Evolutionary conservation across 1,140 invertebrate genomes (phyloP), one percentile per base, ranked within the genome.

Genomic region (Harpegnathos saltator): DNA sequence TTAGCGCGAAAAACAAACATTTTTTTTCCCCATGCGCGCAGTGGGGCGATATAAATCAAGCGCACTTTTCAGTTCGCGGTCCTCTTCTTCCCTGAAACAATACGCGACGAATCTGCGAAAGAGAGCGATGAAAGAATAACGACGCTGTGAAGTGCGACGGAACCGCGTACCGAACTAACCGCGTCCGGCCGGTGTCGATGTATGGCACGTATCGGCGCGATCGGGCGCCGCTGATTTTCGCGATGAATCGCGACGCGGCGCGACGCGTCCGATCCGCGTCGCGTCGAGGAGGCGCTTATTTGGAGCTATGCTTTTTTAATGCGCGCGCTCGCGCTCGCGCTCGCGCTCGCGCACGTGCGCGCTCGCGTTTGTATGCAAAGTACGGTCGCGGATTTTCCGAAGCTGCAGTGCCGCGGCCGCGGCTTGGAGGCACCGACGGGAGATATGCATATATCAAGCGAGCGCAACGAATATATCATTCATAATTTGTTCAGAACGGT

Each of bases 401-500:
- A 86, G 81, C 75, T 80, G 75, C 88, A 82, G 77, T 73, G 77
- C 65, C 56, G 38, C 87, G 68, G 73, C 83, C 72, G 80, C 84
- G 87, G 87, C 87, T 84, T 85, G 80, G 86, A 84, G 87, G 80
- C 81, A 89, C 83, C 87, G 80, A 88, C 86, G 87, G 83, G 87
- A 92, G 92, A 88, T 92, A 91, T 88, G 89, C 92, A 91, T 92
- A 93, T 93, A 94, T 94, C 91, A 94, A 93, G 90, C 89, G 89
- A 75, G 90, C 91, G 85, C 87, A 92, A 93, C 92, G 92, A 93
- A 94, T 94, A 94, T 94, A 94, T 94, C 93, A 94, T 94, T 94
- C 92, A 94, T 94, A 94, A 94, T 94, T 94, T 94, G 93, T 94
- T 94, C 92, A 83, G 90, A 92, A 92, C 88, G 91, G 90, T 94